These are phyloP conservation scores for Dicyema japonicum DNA, from an alignment of 1,140 invertebrate genomes.

Conservation along the genomic window DNA sequence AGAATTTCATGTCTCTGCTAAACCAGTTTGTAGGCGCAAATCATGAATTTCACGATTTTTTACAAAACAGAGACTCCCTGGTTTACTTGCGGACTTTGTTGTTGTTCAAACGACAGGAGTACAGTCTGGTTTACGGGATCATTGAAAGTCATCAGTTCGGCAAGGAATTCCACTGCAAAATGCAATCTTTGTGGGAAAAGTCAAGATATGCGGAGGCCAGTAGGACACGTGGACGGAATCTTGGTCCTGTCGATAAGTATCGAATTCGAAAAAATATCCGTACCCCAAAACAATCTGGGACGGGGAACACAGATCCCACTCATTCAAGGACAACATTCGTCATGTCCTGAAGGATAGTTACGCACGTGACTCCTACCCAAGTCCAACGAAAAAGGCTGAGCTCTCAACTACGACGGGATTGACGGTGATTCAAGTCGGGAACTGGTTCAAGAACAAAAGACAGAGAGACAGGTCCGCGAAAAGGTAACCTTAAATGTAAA, in stretches of 20 bases:
- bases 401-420: conserved; percentile 76
- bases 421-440: conserved; percentile 91
- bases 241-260: conserved; percentile 96
- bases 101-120: too few species aligned
- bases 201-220: conserved; percentile 94
- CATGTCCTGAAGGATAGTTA: conserved; percentile 83
- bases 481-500: too few species aligned
- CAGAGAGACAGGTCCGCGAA: conserved; percentile 82
- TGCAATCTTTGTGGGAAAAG: conserved; percentile 74
- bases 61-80: too few species aligned
- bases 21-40: too few species aligned
- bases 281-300: conserved; percentile 92
- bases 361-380: conserved; percentile 89
- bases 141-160: conserved; percentile 68
- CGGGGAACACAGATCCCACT: conserved; percentile 99
- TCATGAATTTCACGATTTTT: too few species aligned
- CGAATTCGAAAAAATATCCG: conserved; percentile 85
- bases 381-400: conserved; percentile 87
- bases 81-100: too few species aligned
- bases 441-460: conserved; percentile 97
- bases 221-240: conserved; percentile 55
- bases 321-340: conserved; percentile 85
- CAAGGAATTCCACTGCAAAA: conserved; percentile 69
- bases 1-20: too few species aligned
- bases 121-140: conserved; percentile 1